Conservation (phyloP, 1,140 invertebrate species). For the Sesamia nonagrioides region DNA sequence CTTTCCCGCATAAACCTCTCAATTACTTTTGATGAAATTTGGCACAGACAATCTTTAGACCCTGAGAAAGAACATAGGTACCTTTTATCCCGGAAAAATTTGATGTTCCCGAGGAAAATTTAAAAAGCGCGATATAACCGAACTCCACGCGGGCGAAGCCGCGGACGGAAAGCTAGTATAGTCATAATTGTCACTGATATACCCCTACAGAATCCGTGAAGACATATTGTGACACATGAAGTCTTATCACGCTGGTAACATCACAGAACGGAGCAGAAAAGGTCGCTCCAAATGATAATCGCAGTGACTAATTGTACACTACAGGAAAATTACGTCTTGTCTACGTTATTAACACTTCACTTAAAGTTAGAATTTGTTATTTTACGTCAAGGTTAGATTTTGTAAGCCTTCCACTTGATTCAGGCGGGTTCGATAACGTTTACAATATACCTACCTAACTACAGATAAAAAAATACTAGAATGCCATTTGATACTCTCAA, state of each 20-base stretch:
- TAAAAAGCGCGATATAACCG: too few relatives aligned
- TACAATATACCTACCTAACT: neutral
- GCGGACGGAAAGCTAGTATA: too few relatives aligned
- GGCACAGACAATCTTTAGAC: too few relatives aligned
- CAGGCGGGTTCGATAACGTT: neutral
- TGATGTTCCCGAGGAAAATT: too few relatives aligned
- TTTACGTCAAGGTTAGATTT: neutral
- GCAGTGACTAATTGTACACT: neutral
- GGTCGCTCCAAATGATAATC: conserved; percentile 20
- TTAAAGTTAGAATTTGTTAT: neutral
- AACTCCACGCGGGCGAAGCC: too few relatives aligned
- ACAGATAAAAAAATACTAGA: too few relatives aligned
- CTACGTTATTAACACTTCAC: neutral
- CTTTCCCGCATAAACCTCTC: too few relatives aligned
- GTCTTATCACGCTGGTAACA: neutral
- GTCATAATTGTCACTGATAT: too few relatives aligned
- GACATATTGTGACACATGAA: neutral
- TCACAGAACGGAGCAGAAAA: neutral
- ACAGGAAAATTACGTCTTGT: neutral
- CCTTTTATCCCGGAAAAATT: too few relatives aligned
- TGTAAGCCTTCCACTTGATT: neutral
- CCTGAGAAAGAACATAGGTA: too few relatives aligned
- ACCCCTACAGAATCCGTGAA: neutral
- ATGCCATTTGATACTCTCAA: too few relatives aligned
- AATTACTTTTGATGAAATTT: too few relatives aligned